Percentiles rank a stretch among this genome's conserved stretches.
Evolutionary conservation across 2,113 vertebrate genomes (phyloP).

Genomic region (Apaloderma vittatum): DNA sequence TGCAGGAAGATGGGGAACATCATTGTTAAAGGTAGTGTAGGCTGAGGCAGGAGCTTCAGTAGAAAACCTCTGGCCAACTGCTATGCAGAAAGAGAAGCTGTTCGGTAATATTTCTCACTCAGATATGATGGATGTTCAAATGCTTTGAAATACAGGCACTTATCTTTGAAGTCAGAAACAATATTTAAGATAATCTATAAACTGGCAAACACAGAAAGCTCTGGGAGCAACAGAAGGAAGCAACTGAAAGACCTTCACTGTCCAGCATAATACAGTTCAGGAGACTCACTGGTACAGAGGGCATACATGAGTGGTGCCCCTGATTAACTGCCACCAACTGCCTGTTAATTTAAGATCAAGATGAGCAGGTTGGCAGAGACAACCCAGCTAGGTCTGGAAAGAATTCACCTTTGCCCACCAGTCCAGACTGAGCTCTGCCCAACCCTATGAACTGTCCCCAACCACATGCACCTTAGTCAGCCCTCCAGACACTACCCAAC

Average conservation of each 20-base stretch:
- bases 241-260: not conserved
- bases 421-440: not conserved
- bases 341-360: not conserved
- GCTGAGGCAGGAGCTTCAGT: not conserved
- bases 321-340: conserved; percentile 31
- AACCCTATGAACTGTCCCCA: not conserved
- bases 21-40: not conserved
- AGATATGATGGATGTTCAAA: conserved; percentile 1
- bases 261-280: not conserved
- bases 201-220: not conserved
- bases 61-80: not conserved
- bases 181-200: conserved; percentile 26
- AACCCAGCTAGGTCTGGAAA: not conserved
- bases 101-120: conserved; percentile 3
- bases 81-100: not conserved
- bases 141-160: not conserved
- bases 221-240: not conserved
- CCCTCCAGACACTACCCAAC: not conserved
- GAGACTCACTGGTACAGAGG: not conserved
- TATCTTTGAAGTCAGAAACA: conserved; percentile 20
- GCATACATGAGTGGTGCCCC: not conserved
- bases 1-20: not conserved
- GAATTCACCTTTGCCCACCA: not conserved
- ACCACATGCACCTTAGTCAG: not conserved
- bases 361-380: not conserved